phyloP scores from a whole-genome alignment of 2,888 invertebrate genomes.

The Sinohyriopsis cumingii region DNA sequence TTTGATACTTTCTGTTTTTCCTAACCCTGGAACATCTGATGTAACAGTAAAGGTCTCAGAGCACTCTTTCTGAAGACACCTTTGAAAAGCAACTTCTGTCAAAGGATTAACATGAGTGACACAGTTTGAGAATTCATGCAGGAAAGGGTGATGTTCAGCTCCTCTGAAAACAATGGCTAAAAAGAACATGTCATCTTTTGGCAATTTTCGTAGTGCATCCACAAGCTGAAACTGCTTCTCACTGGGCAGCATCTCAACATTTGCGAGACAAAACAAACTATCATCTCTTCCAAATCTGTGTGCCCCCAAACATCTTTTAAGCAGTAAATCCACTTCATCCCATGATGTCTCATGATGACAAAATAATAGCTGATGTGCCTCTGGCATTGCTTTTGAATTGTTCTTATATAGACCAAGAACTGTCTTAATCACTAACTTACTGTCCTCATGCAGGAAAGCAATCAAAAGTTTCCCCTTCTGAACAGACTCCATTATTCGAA shows the following conservation, averaged over 20 bases:
- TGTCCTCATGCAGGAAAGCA: constrained; percentile 37
- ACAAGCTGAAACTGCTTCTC: constrained; percentile 42
- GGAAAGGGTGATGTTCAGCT: constrained; percentile 37
- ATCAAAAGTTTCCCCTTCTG: constrained; percentile 31
- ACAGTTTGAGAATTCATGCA: constrained; percentile 28
- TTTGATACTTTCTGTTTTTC: constrained; percentile 37
- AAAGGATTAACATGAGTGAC: constrained; percentile 14
- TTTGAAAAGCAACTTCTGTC: constrained; percentile 12
- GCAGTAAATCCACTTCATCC: constrained; percentile 39
- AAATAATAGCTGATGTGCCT: constrained; percentile 43
- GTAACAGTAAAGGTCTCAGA: constrained; percentile 30
- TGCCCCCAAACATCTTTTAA: constrained; percentile 34
- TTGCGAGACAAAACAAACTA: constrained; percentile 39
- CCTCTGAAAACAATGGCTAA: constrained; percentile 46
- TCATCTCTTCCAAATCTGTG: background rate
- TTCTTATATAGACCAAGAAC: constrained; percentile 38
- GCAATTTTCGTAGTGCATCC: constrained; percentile 21
- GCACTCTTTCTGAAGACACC: constrained; percentile 20
- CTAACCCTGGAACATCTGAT: constrained; percentile 41
- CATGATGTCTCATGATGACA: constrained; percentile 39
- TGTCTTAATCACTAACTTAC: constrained; percentile 34
- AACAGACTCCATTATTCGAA: constrained; percentile 30
- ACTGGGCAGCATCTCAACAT: constrained; percentile 40
- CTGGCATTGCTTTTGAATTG: constrained; percentile 36
- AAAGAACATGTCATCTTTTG: constrained; percentile 7